A percentile compares a stretch with the other conserved stretches of the same genome.
Evolutionary conservation across 2,888 invertebrate genomes (phyloP).

Genomic region (Phyllotreta striolata): DNA sequence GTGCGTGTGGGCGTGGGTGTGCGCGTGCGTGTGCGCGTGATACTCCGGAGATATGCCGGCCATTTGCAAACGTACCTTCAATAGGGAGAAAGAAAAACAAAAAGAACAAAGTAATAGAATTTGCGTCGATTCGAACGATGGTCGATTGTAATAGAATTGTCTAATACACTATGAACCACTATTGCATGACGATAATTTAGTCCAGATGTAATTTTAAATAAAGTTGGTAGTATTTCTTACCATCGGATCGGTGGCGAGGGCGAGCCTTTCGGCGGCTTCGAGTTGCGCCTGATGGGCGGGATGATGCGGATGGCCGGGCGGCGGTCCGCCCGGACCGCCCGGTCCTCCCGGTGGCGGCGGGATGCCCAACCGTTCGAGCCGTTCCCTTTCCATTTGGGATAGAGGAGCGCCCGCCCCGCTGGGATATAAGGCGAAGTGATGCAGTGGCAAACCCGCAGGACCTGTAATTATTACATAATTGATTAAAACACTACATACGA

Average conservation of each 20-base stretch:
- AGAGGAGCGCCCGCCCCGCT: conserved; percentile 71
- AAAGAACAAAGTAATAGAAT: conserved; percentile 42
- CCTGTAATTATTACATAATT: conserved; percentile 37
- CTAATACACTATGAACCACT: not conserved
- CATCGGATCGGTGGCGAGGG: conserved; percentile 90
- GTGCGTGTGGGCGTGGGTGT: conserved; percentile 91
- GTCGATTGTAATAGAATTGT: not conserved
- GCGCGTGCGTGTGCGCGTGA: conserved; percentile 92
- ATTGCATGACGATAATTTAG: no score
- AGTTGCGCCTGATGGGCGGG: conserved; percentile 69
- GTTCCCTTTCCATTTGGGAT: conserved; percentile 87
- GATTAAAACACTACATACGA: no score
- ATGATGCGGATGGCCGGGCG: conserved; percentile 64
- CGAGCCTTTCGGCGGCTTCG: conserved; percentile 80
- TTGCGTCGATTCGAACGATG: conserved; percentile 5
- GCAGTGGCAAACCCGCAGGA: conserved; percentile 66
- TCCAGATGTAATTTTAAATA: no score
- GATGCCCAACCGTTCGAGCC: conserved; percentile 83
- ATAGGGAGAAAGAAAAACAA: conserved; percentile 45
- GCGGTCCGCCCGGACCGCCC: conserved; percentile 65
- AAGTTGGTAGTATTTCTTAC: conserved; percentile 59
- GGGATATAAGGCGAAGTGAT: conserved; percentile 79
- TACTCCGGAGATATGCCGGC: conserved; percentile 88
- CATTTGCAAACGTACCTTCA: conserved; percentile 82
- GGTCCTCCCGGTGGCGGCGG: conserved; percentile 68